A percentile compares a stretch with the other conserved stretches of the same genome.
Conservation (phyloP, 2,797 vertebrate genomes). For the Todus mexicanus region DNA sequence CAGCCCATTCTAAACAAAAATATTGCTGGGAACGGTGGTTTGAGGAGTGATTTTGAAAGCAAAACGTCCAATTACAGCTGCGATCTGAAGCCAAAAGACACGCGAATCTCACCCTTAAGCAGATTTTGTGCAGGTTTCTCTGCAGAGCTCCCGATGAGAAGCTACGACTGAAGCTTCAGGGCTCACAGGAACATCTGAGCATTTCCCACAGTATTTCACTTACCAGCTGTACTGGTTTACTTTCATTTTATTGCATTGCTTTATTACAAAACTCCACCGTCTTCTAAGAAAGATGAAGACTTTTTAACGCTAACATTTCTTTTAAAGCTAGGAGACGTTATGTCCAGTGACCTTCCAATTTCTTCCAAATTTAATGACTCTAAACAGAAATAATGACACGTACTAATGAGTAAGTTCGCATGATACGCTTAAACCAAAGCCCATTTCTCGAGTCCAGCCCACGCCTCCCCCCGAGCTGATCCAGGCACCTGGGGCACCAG, state of each 20-base stretch:
- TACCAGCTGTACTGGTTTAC: not conserved
- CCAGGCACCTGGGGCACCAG: not conserved
- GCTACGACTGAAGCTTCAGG: not conserved
- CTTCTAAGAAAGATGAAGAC: not conserved
- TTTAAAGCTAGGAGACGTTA: not conserved
- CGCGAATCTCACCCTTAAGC: not conserved
- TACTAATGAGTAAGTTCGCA: not conserved
- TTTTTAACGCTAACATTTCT: not conserved
- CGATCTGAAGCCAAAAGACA: not conserved
- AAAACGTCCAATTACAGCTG: fast-evolving
- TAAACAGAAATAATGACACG: not conserved
- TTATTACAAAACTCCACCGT: not conserved
- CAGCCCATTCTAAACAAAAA: not conserved
- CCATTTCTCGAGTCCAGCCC: fast-evolving
- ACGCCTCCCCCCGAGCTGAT: fast-evolving
- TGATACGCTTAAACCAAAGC: not conserved
- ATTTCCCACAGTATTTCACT: not conserved
- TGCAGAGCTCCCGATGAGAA: not conserved
- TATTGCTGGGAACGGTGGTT: not conserved
- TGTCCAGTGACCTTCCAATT: fast-evolving
- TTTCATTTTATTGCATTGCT: not conserved
- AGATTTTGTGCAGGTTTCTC: not conserved
- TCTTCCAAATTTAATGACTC: not conserved
- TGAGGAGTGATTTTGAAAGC: not conserved
- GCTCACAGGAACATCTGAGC: not conserved